Evolutionary conservation across 35 echinoderm and acorn worm species (phyloP).

Genomic region (Apostichopus parvimensis): DNA sequence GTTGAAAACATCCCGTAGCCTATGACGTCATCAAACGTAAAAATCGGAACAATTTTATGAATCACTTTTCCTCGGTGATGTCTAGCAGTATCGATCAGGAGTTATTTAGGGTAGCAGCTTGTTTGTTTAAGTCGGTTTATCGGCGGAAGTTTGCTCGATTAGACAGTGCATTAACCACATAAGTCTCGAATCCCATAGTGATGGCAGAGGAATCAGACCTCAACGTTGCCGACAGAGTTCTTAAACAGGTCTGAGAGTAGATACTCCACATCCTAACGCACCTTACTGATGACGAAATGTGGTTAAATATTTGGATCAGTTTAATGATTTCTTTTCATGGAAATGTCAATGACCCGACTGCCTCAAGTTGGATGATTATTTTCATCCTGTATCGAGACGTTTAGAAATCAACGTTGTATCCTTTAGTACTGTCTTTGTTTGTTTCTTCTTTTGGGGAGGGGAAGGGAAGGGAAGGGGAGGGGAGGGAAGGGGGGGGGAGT

Average conservation of each 20-base stretch:
- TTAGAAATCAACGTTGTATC: no score
- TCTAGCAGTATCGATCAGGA: neutral
- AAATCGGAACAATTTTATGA: conserved; percentile 41
- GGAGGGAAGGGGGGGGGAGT: no score
- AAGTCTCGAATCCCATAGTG: neutral
- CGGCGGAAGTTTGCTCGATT: neutral
- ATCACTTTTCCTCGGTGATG: conserved; percentile 16
- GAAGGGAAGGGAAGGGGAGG: no score
- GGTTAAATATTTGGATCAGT: neutral
- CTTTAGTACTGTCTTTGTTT: no score
- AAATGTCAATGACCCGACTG: neutral
- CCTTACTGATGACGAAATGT: neutral
- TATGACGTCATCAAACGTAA: conserved; percentile 25
- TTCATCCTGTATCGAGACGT: no score
- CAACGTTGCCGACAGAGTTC: neutral
- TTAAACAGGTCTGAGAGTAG: no score
- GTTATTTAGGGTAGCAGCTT: conserved; percentile 28
- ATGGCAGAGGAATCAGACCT: neutral
- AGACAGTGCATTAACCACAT: conserved; percentile 28
- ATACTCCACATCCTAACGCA: neutral
- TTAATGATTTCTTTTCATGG: neutral
- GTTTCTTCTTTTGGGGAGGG: no score
- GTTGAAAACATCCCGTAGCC: conserved; percentile 23
- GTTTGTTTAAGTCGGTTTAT: conserved; percentile 6
- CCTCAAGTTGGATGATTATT: no score